Conservation (phyloP, 2,888 invertebrate species). For the Lymantria monacha region DNA sequence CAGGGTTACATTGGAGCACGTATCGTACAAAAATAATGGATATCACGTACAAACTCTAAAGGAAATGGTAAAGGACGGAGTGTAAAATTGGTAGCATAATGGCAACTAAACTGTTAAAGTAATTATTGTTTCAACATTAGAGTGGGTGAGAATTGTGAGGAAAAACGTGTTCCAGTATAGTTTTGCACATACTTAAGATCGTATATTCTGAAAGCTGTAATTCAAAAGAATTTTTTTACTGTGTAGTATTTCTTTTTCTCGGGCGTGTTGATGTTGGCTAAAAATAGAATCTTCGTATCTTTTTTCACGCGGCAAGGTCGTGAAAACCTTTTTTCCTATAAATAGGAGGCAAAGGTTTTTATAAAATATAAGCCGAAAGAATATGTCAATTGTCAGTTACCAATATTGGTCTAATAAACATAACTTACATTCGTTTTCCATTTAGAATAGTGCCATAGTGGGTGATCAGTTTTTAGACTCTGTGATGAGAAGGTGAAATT, state of each 20-base stretch:
- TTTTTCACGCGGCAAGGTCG: background rate
- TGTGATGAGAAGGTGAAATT: too few species aligned
- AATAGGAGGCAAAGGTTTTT: too few species aligned
- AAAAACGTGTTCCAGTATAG: constrained; percentile 5
- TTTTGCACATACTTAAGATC: constrained; percentile 4
- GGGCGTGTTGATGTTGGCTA: background rate
- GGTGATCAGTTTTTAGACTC: too few species aligned
- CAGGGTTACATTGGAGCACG: constrained; percentile 31
- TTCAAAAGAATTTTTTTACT: too few species aligned
- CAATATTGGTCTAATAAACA: too few species aligned
- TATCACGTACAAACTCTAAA: constrained; percentile 22
- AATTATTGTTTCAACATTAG: constrained; percentile 14
- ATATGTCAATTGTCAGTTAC: too few species aligned
- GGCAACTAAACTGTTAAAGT: constrained; percentile 12
- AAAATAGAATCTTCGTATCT: constrained; percentile 4
- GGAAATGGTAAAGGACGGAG: constrained; percentile 19
- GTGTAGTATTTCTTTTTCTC: too few species aligned
- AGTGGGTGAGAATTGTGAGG: constrained; percentile 1
- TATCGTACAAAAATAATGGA: constrained; percentile 26
- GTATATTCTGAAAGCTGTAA: background rate
- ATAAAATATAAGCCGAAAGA: too few species aligned
- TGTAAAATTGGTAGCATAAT: constrained; percentile 8
- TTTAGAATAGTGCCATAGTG: too few species aligned
- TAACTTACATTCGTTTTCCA: too few species aligned
- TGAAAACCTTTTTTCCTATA: too few species aligned